These are phyloP conservation scores for Drosophila flavopinicola DNA, from an alignment of 2,888 invertebrate genomes.

Conservation along the genomic window DNA sequence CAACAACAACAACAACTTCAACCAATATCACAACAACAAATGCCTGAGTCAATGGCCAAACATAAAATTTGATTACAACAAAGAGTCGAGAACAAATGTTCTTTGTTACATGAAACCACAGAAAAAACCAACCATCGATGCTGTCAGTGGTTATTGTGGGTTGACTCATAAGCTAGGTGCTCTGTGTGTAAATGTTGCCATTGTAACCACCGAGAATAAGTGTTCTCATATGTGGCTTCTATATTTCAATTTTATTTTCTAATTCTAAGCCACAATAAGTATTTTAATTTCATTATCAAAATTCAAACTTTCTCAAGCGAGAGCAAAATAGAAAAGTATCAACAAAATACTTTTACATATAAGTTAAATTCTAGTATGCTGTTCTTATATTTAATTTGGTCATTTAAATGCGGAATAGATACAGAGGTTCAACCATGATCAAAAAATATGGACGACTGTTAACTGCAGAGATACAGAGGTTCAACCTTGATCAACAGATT, in stretches of 20 bases:
- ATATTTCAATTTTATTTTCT: not conserved
- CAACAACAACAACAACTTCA: slow-evolving; percentile 23
- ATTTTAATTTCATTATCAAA: no score
- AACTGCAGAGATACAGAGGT: no score
- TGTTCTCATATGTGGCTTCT: not conserved
- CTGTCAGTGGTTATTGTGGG: slow-evolving; percentile 27
- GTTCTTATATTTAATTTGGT: no score
- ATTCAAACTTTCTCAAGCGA: no score
- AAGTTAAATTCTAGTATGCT: no score
- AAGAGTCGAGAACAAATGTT: slow-evolving; percentile 36
- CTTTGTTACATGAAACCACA: slow-evolving; percentile 40
- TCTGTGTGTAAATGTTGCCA: slow-evolving; percentile 20
- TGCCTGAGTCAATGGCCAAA: slow-evolving; percentile 39
- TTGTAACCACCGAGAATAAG: slow-evolving; percentile 2
- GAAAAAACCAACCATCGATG: slow-evolving; percentile 18
- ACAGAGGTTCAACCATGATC: no score
- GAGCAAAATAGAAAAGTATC: no score
- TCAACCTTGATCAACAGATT: no score
- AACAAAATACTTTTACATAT: no score
- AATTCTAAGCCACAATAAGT: not conserved
- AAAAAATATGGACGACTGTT: no score
- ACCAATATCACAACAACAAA: slow-evolving; percentile 6
- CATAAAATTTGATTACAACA: slow-evolving; percentile 63
- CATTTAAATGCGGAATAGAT: no score
- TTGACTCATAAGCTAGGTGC: slow-evolving; percentile 44